Evolutionary conservation across 2,113 vertebrate genomes (phyloP), one percentile per base, ranked within the genome.

Genomic region (Nematolebias whitei): DNA sequence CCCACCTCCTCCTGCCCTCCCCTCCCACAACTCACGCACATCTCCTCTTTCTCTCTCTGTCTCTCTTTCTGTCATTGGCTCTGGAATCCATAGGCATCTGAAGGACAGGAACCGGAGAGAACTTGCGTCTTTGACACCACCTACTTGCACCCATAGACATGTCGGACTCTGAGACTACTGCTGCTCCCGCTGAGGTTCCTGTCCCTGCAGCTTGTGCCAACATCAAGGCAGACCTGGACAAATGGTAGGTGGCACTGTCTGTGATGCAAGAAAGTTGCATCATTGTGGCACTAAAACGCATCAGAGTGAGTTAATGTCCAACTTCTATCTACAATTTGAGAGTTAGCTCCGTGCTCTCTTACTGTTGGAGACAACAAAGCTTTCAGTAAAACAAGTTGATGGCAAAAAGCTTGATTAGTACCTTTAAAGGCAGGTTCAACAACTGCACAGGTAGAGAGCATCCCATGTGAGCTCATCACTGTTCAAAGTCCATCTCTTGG

Each of bases 191-290:
- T 0, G 88, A 92, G 79, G 82, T 87, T 84, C 86, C 90, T 11
- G 83, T 92, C 68, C 91, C 93, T 3, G 76, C 84, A 26, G 78
- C 86, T 12, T 93, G 93, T 44, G 75, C 81, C 68, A 52, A 57
- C 71, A 89, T 92, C 89, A 93, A 92, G 71, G 88, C 88, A 52
- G 89, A 92, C 69, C 88, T 93, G 88, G 92, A 93, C 79, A 93
- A 93, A 83, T 93, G 93, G 93, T 93, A 82, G 77, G 92, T 82
- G 66, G 68, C 15, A 14, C 6, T 19, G 6, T 80, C 58, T 20
- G 48, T 52, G 52, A 19, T 24, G 40, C 22, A 54, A 47, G 49
- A 15, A 59, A 52, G 14, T 39, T 15, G 50, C 20, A 19, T 26
- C 9, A 22, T 11, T 13, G 7, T 5, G 32, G 22, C 0, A 6